These are phyloP conservation scores for Apostichopus parvimensis DNA, from an alignment of 35 echinoderm and acorn worm species.

Conservation along the genomic window DNA sequence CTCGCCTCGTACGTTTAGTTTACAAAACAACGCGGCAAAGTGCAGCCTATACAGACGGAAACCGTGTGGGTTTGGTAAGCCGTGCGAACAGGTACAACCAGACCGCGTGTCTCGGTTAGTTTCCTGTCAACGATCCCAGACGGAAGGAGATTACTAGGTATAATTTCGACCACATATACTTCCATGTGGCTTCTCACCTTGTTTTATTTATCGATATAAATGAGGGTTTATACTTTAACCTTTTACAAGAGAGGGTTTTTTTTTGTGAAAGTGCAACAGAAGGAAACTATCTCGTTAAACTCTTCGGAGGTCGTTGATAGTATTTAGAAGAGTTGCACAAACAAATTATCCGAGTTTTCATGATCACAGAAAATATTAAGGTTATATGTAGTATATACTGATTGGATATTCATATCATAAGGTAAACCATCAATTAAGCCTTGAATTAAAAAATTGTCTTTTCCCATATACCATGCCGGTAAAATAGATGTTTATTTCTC, in stretches of 20 bases:
- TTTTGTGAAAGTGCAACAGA: background rate
- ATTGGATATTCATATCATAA: too few species aligned
- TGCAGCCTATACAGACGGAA: background rate
- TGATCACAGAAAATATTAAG: too few species aligned
- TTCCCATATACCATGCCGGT: too few species aligned
- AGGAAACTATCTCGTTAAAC: background rate
- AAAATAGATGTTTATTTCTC: too few species aligned
- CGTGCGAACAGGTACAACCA: slow-evolving; percentile 6
- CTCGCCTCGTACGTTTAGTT: background rate
- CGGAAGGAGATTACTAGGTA: slow-evolving; percentile 6
- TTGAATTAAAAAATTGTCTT: too few species aligned
- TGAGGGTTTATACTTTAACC: background rate
- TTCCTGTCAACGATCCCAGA: slow-evolving; percentile 3
- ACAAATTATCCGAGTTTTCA: too few species aligned
- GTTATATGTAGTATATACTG: too few species aligned
- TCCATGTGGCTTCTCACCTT: background rate
- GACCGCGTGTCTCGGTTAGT: slow-evolving; percentile 15
- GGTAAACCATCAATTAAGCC: too few species aligned
- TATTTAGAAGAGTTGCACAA: too few species aligned
- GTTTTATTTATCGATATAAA: background rate
- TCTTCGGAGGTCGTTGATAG: too few species aligned
- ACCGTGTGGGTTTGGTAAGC: background rate
- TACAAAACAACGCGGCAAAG: background rate
- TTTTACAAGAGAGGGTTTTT: background rate
- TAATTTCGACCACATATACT: background rate